phyloP scores from a whole-genome alignment of 2,888 invertebrate genomes.

The Xanthia icteritia region DNA sequence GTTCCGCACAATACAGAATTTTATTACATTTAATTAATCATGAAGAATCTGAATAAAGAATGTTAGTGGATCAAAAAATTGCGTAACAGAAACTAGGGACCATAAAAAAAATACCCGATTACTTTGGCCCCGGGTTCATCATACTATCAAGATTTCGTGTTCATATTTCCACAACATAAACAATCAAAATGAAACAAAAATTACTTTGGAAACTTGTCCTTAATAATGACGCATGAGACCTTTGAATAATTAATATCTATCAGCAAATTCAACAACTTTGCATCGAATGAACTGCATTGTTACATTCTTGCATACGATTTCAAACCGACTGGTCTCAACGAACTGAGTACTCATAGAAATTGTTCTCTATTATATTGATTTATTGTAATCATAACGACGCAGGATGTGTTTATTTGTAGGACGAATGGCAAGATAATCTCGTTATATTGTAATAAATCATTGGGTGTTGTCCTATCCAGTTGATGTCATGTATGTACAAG shows the following conservation, averaged over 20 bases:
- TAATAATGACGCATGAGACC: conserved; percentile 23
- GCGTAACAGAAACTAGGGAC: background rate
- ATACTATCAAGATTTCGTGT: conserved; percentile 2
- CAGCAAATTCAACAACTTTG: conserved; percentile 53
- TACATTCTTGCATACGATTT: conserved; percentile 65
- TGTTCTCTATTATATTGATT: conserved; percentile 8
- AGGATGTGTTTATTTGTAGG: conserved; percentile 27
- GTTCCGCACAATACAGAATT: conserved; percentile 71
- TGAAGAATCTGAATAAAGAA: background rate
- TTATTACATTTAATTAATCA: conserved; percentile 19
- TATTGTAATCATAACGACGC: conserved; percentile 18
- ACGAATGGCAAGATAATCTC: conserved; percentile 40
- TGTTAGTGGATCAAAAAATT: background rate
- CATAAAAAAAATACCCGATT: background rate
- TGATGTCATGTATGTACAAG: background rate
- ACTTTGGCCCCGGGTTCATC: background rate
- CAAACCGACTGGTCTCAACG: conserved; percentile 4
- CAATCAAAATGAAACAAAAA: background rate
- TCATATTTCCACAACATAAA: background rate
- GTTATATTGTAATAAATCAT: conserved; percentile 42
- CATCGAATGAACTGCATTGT: conserved; percentile 70
- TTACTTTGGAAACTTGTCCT: background rate
- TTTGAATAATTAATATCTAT: conserved; percentile 20
- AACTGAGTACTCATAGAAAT: background rate
- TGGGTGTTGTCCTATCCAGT: background rate